These are phyloP conservation scores for Phrynocephalus guinanensis DNA, from an alignment of 2,797 vertebrate genomes.

Conservation along the genomic window DNA sequence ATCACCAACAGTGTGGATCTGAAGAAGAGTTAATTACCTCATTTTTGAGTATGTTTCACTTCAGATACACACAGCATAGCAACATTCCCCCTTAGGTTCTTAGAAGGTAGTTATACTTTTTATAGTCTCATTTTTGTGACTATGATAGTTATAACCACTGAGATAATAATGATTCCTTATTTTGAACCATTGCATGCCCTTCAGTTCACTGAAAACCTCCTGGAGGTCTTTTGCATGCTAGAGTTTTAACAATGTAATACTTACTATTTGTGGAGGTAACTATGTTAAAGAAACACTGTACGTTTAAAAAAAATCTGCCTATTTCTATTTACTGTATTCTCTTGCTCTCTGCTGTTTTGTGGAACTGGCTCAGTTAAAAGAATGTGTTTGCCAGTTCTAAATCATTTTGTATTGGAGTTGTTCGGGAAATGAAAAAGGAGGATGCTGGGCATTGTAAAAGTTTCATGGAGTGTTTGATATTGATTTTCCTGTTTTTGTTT, in stretches of 20 bases:
- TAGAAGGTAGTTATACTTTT: conserved; percentile 84
- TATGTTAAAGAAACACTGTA: conserved; percentile 74
- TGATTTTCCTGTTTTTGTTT: conserved; percentile 32
- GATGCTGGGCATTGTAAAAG: conserved; percentile 50
- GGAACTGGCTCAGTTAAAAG: conserved; percentile 66
- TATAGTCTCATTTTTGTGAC: conserved; percentile 84
- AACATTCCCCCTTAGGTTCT: conserved; percentile 84
- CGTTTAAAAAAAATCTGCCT: conserved; percentile 39
- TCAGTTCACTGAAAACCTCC: conserved; percentile 82
- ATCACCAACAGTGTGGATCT: conserved; percentile 86
- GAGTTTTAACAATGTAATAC: conserved; percentile 68
- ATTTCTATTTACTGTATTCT: conserved; percentile 58
- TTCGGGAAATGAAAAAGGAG: conserved; percentile 59
- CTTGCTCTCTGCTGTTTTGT: conserved; percentile 30
- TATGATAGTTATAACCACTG: conserved; percentile 80
- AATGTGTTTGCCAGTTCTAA: conserved; percentile 49
- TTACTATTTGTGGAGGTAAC: conserved; percentile 81
- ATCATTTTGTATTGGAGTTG: conserved; percentile 54
- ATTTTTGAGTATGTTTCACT: conserved; percentile 87
- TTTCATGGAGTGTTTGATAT: conserved; percentile 37
- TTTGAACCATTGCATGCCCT: conserved; percentile 82
- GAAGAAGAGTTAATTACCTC: conserved; percentile 87
- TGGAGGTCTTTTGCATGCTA: conserved; percentile 84
- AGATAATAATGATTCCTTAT: conserved; percentile 76
- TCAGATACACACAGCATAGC: conserved; percentile 87